A percentile compares a stretch with the other conserved stretches of the same genome.
Conservation (phyloP, 2,113 vertebrate genomes). For the Panthera uncia region DNA sequence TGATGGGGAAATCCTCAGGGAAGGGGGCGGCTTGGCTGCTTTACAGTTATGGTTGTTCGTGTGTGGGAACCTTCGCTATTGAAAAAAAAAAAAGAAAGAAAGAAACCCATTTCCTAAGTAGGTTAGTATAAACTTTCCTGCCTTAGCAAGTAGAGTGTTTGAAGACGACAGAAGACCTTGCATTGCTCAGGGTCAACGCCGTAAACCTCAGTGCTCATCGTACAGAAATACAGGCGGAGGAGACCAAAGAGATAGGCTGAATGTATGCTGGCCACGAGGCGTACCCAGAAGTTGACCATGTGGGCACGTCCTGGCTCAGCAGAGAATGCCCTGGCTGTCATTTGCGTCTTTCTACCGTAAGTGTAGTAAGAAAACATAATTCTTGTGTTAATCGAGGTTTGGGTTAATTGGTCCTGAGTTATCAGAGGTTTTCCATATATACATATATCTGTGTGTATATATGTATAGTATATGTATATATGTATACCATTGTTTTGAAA, state of each 20-base stretch:
- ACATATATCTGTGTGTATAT: slow-evolving; percentile 66
- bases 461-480: slow-evolving; percentile 72
- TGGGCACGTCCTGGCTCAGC: neutral
- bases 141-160: slow-evolving; percentile 58
- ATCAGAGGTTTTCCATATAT: slow-evolving; percentile 66
- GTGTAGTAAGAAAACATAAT: slow-evolving; percentile 13
- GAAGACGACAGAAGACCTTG: slow-evolving; percentile 46
- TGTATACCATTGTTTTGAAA: slow-evolving; percentile 50
- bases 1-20: slow-evolving; percentile 62
- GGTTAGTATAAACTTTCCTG: slow-evolving; percentile 54
- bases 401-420: slow-evolving; percentile 44
- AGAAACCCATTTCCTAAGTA: slow-evolving; percentile 28
- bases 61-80: slow-evolving; percentile 17
- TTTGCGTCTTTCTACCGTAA: slow-evolving; percentile 56
- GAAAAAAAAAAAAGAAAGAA: neutral
- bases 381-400: slow-evolving; percentile 21
- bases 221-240: neutral
- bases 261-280: neutral
- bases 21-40: neutral
- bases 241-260: slow-evolving; percentile 60
- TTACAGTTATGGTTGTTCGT: slow-evolving; percentile 4
- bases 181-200: slow-evolving; percentile 51
- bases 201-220: slow-evolving; percentile 40
- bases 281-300: neutral
- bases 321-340: neutral